Evolutionary conservation across 2,888 invertebrate species (phyloP).

Genomic region (Rhagonycha fulva): DNA sequence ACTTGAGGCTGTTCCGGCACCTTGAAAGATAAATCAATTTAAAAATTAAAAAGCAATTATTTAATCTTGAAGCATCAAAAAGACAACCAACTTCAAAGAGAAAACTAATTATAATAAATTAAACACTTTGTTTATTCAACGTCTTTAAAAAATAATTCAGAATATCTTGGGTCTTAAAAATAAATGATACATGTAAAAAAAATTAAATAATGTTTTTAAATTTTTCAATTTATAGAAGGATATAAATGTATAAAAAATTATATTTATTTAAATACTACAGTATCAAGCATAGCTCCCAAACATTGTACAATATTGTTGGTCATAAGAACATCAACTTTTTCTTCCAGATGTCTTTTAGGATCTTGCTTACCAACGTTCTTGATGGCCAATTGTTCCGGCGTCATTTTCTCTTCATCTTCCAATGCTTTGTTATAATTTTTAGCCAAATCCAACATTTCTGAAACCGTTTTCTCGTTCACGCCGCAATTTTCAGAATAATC

Average conservation of each 20-base stretch:
- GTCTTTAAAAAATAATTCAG: neutral
- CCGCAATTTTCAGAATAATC: constrained; percentile 93
- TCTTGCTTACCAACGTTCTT: constrained; percentile 99
- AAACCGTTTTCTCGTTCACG: constrained; percentile 91
- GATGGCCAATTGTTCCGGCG: constrained; percentile 97
- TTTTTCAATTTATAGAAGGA: neutral
- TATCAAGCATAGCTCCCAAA: constrained; percentile 95
- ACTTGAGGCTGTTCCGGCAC: too few species aligned
- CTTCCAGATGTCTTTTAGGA: constrained; percentile 98
- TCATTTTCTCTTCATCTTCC: constrained; percentile 99
- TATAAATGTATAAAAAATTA: constrained; percentile 44
- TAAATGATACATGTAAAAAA: constrained; percentile 7
- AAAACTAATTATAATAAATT: neutral
- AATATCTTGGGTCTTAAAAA: neutral
- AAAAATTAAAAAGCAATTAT: too few species aligned
- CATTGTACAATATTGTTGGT: constrained; percentile 97
- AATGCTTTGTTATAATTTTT: constrained; percentile 91
- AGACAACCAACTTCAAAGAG: neutral
- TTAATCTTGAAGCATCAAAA: too few species aligned
- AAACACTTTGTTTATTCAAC: neutral
- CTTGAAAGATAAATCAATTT: too few species aligned
- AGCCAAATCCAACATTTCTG: constrained; percentile 95
- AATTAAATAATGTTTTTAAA: constrained; percentile 1
- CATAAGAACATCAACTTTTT: constrained; percentile 96
- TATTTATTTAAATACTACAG: constrained; percentile 80